A percentile compares a stretch with the other conserved stretches of the same genome.
phyloP scores from a whole-genome alignment of 2,113 vertebrate genomes.

The Athene noctua region DNA sequence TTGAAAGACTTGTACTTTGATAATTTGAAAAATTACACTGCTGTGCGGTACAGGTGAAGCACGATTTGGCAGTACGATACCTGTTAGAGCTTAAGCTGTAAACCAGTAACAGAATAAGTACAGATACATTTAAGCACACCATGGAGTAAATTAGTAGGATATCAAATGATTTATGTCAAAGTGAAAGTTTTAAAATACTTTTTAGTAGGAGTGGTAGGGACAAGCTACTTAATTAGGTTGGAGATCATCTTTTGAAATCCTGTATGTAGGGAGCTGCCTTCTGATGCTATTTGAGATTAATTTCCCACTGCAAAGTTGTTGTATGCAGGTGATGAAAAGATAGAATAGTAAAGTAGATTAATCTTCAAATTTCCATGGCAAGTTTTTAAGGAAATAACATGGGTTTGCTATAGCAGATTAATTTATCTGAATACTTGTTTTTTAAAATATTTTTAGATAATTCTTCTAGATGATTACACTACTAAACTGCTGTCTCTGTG shows the following conservation, averaged over 20 bases:
- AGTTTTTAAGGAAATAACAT: background rate
- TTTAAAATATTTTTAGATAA: conserved; percentile 74
- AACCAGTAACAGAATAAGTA: background rate
- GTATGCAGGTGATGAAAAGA: background rate
- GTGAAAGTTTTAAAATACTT: background rate
- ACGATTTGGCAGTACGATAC: background rate
- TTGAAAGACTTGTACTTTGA: background rate
- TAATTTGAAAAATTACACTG: background rate
- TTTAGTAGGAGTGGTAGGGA: background rate
- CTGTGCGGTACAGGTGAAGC: background rate
- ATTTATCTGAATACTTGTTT: conserved; percentile 1
- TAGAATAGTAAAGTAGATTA: background rate
- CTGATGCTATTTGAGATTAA: background rate
- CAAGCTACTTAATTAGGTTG: background rate
- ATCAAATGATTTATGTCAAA: background rate
- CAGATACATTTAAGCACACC: background rate
- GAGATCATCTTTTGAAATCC: background rate
- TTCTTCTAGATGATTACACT: conserved; percentile 93
- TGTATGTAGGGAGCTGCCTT: background rate
- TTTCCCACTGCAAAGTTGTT: background rate
- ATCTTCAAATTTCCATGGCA: background rate
- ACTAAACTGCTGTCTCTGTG: conserved; percentile 91
- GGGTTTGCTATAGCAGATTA: background rate
- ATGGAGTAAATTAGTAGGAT: background rate
- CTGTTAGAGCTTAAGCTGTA: background rate